A percentile compares a stretch with the other conserved stretches of the same genome.
Evolutionary conservation across 2,888 invertebrate genomes (phyloP).

Genomic region (Sesamia inferens): DNA sequence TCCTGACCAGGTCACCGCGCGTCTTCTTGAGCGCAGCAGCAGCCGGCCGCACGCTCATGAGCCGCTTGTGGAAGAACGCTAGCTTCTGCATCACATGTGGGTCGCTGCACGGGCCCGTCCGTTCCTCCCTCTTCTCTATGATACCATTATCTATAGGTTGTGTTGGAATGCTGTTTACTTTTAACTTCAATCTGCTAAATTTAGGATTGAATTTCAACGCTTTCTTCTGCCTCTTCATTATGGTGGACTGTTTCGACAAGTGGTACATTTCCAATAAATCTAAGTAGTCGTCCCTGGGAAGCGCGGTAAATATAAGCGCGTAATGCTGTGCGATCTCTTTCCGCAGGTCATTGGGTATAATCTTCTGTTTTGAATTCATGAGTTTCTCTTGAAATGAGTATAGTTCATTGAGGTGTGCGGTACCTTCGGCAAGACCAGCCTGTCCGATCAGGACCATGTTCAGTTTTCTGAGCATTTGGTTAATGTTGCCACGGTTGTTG

Average conservation of each 20-base stretch:
- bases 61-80: constrained; percentile 70
- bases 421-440: constrained; percentile 89
- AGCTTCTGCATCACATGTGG: constrained; percentile 67
- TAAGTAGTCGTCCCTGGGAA: constrained; percentile 80
- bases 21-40: constrained; percentile 71
- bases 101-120: constrained; percentile 37
- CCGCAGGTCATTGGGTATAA: constrained; percentile 80
- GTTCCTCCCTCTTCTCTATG: constrained; percentile 31
- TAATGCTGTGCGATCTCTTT: constrained; percentile 88
- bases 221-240: constrained; percentile 69
- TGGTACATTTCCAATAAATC: constrained; percentile 79
- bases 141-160: constrained; percentile 56
- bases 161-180: constrained; percentile 67
- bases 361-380: constrained; percentile 73
- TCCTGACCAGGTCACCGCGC: constrained; percentile 68
- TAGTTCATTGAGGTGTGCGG: constrained; percentile 83
- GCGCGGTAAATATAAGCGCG: constrained; percentile 86
- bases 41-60: constrained; percentile 68
- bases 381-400: constrained; percentile 77
- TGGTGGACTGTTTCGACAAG: constrained; percentile 53
- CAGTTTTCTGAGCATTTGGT: constrained; percentile 83
- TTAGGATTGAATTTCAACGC: constrained; percentile 65
- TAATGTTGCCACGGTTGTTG: constrained; percentile 81
- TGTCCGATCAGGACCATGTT: constrained; percentile 91
- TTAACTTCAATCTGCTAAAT: constrained; percentile 63